Percentiles rank a stretch among this genome's conserved stretches.
These are phyloP conservation scores for Sinhomidia bicolor DNA, from an alignment of 2,888 invertebrate genomes.

Conservation along the genomic window DNA sequence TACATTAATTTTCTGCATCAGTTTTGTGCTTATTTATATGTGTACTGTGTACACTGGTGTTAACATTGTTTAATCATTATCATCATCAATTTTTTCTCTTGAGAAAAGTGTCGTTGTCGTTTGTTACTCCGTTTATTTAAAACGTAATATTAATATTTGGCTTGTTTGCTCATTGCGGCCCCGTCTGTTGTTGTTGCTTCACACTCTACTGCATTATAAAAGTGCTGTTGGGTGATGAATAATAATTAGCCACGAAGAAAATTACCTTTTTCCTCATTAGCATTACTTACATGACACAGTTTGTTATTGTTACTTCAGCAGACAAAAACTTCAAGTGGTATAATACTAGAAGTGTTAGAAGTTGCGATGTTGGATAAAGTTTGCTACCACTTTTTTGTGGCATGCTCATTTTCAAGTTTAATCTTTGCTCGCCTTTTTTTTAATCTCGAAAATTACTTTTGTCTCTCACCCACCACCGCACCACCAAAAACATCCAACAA, in stretches of 20 bases:
- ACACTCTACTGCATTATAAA: background rate
- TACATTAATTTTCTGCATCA: background rate
- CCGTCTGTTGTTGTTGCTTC: too few species aligned
- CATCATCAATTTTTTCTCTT: background rate
- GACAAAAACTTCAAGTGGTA: too few species aligned
- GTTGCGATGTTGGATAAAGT: too few species aligned
- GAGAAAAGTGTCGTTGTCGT: background rate
- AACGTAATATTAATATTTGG: background rate
- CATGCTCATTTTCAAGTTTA: background rate
- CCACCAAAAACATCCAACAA: background rate
- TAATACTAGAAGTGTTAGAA: too few species aligned
- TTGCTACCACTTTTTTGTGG: background rate
- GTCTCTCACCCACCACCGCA: too few species aligned
- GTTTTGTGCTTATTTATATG: background rate
- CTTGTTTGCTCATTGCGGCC: too few species aligned
- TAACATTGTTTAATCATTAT: too few species aligned
- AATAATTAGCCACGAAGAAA: slow-evolving; percentile 55
- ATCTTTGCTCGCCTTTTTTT: slow-evolving; percentile 27
- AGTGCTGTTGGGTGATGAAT: slow-evolving; percentile 29
- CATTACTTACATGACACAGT: slow-evolving; percentile 21
- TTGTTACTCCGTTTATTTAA: background rate
- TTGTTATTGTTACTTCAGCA: background rate
- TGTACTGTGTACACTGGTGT: too few species aligned
- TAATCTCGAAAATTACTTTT: slow-evolving; percentile 16
- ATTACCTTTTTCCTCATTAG: slow-evolving; percentile 36